These are phyloP conservation scores for Pelosia muscerda DNA, from an alignment of 2,888 invertebrate species.

Conservation along the genomic window DNA sequence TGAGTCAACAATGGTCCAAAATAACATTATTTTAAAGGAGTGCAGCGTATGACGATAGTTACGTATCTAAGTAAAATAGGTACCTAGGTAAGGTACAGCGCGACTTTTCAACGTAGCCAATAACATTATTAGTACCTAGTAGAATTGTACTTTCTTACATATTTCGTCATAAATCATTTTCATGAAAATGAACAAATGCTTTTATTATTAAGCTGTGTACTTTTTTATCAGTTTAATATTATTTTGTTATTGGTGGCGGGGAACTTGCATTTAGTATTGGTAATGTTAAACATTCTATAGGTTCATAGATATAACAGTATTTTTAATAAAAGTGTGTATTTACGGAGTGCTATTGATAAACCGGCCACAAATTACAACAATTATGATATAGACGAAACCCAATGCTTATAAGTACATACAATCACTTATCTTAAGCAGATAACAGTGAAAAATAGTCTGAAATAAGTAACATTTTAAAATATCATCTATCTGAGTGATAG, in stretches of 20 bases:
- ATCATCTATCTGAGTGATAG: neutral
- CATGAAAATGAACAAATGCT: conserved; percentile 37
- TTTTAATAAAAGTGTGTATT: conserved; percentile 40
- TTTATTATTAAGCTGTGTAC: conserved; percentile 21
- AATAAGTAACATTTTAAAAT: neutral
- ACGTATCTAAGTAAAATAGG: neutral
- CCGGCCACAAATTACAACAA: neutral
- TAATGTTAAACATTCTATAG: conserved; percentile 45
- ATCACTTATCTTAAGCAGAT: conserved; percentile 45
- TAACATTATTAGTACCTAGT: conserved; percentile 16
- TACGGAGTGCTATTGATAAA: conserved; percentile 25
- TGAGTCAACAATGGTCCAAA: neutral
- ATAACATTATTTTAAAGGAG: neutral
- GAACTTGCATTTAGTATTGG: conserved; percentile 59
- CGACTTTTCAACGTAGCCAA: conserved; percentile 29
- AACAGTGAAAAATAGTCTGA: neutral
- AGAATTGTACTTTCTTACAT: conserved; percentile 18
- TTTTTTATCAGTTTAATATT: conserved; percentile 27
- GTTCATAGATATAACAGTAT: conserved; percentile 38
- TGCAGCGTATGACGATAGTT: conserved; percentile 5
- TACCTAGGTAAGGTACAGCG: conserved; percentile 12
- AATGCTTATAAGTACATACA: conserved; percentile 45
- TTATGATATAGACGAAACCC: conserved; percentile 27
- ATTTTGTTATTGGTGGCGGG: conserved; percentile 49
- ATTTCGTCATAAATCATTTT: conserved; percentile 24